Conservation (phyloP, 2,797 vertebrate genomes). For the Danio kyathit region DNA sequence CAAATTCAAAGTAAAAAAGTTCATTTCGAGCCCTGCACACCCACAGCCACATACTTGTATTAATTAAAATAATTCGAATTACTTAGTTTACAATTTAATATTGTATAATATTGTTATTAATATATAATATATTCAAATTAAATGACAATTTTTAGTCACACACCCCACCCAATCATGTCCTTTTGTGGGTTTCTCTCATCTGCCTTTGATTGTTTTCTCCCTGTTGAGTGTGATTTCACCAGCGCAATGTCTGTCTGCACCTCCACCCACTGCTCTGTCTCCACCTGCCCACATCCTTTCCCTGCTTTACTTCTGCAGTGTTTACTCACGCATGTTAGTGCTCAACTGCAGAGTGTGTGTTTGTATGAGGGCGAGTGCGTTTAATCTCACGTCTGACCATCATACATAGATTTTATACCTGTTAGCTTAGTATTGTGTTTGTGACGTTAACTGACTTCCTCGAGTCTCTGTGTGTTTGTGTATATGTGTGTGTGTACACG, state of each 20-base stretch:
- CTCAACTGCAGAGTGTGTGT: neutral
- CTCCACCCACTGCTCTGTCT: neutral
- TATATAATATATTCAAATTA: too few relatives aligned
- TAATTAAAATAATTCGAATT: too few relatives aligned
- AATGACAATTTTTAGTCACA: too few relatives aligned
- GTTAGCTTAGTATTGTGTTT: neutral
- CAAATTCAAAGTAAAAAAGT: too few relatives aligned
- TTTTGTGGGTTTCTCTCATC: neutral
- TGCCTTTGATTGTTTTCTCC: neutral
- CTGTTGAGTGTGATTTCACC: slow-evolving; percentile 2
- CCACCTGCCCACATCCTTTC: slow-evolving; percentile 10
- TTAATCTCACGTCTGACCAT: neutral
- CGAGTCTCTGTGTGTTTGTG: too few relatives aligned
- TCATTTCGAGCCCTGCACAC: too few relatives aligned
- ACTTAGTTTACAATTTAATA: too few relatives aligned
- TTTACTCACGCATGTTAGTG: neutral
- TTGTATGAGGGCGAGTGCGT: neutral
- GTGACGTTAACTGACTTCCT: neutral
- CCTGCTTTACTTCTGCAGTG: neutral
- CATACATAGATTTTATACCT: neutral
- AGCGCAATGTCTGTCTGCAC: neutral
- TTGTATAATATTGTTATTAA: too few relatives aligned
- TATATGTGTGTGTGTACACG: too few relatives aligned
- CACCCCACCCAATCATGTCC: too few relatives aligned
- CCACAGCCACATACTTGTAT: too few relatives aligned